A percentile compares a stretch with the other conserved stretches of the same genome.
Conservation (phyloP, 1,140 invertebrate genomes). For the Drosophila kohkoa region DNA sequence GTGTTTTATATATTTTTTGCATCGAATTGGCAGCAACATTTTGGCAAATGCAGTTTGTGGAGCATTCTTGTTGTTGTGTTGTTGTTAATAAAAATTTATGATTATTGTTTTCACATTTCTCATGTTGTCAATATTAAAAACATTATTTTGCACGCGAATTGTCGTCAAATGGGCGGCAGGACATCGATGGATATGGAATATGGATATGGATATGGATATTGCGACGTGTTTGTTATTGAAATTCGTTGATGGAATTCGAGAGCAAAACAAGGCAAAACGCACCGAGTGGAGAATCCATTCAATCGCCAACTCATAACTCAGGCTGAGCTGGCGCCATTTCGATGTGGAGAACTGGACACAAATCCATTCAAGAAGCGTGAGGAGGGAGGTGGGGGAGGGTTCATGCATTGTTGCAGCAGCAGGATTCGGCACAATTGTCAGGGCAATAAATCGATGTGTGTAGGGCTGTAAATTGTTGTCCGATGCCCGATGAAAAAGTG, state of each 20-base stretch:
- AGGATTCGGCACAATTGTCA: slow-evolving; percentile 82
- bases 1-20: slow-evolving; percentile 1
- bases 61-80: slow-evolving; percentile 10
- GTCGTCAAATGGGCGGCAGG: slow-evolving; percentile 60
- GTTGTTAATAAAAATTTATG: slow-evolving; percentile 82
- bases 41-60: slow-evolving; percentile 18
- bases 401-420: slow-evolving; percentile 64
- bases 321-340: slow-evolving; percentile 47
- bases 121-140: slow-evolving; percentile 84
- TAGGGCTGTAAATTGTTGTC: slow-evolving; percentile 83
- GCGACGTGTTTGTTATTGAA: slow-evolving; percentile 71
- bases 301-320: slow-evolving; percentile 78
- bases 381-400: neutral
- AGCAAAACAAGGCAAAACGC: slow-evolving; percentile 24
- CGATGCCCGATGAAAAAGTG: slow-evolving; percentile 82
- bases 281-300: slow-evolving; percentile 57
- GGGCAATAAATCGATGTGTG: slow-evolving; percentile 84
- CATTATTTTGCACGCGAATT: slow-evolving; percentile 82
- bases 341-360: slow-evolving; percentile 59
- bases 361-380: slow-evolving; percentile 56
- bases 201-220: slow-evolving; percentile 18
- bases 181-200: slow-evolving; percentile 55
- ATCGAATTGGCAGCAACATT: slow-evolving; percentile 31
- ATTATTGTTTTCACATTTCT: slow-evolving; percentile 84
- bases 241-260: slow-evolving; percentile 75